Conservation (phyloP, 2,113 vertebrate genomes). For the Toxostoma redivivum region DNA sequence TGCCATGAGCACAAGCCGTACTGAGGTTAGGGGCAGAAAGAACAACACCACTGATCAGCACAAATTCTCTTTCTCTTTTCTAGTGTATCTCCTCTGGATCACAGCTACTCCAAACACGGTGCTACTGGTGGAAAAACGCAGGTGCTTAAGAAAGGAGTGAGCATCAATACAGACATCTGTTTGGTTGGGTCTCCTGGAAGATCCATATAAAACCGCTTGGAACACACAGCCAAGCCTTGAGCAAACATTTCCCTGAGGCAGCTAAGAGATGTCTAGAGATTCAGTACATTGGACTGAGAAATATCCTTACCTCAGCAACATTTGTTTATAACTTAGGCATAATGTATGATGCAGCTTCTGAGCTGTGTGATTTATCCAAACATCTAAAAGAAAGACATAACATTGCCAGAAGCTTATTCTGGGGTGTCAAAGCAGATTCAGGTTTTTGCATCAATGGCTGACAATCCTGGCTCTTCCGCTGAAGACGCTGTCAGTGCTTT, state of each 20-base stretch:
- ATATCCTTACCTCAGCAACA: constrained; percentile 64
- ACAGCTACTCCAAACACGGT: background rate
- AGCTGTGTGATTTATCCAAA: constrained; percentile 68
- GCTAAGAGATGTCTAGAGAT: constrained; percentile 39
- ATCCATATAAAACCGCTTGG: constrained; percentile 1
- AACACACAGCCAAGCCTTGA: background rate
- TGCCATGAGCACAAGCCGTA: background rate
- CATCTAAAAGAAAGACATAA: constrained; percentile 73
- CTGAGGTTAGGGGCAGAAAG: background rate
- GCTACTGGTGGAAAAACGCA: background rate
- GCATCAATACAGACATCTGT: background rate
- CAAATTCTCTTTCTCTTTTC: background rate
- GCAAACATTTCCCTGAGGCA: constrained; percentile 49
- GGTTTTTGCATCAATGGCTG: constrained; percentile 68
- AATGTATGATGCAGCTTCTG: constrained; percentile 53
- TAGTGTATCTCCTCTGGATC: background rate
- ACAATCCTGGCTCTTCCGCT: constrained; percentile 64
- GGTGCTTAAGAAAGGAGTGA: background rate
- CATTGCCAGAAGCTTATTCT: constrained; percentile 74
- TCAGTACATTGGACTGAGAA: constrained; percentile 44
- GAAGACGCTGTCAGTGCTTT: constrained; percentile 71
- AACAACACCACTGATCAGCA: background rate
- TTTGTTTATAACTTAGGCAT: constrained; percentile 69
- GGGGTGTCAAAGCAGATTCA: constrained; percentile 72
- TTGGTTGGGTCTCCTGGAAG: constrained; percentile 15